phyloP scores from a whole-genome alignment of 2,888 invertebrate species.

The Caradrina kadenii region DNA sequence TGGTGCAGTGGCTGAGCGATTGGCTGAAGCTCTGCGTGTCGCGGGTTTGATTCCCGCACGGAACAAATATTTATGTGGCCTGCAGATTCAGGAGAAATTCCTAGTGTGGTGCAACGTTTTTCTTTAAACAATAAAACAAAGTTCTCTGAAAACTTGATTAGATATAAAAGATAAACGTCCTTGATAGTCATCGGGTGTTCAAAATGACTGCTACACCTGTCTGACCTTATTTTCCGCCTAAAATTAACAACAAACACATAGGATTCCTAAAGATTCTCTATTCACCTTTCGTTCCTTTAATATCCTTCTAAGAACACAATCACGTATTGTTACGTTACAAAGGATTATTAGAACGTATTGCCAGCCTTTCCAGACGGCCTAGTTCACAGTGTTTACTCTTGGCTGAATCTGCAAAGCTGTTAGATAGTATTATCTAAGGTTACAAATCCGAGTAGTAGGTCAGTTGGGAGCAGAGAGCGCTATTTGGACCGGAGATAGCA shows the following conservation, averaged over 20 bases:
- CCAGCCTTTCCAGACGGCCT: constrained; percentile 39
- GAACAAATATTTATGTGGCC: too few species aligned
- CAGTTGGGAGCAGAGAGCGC: constrained; percentile 41
- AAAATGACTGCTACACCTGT: constrained; percentile 9
- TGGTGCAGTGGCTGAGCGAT: too few species aligned
- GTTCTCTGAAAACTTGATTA: background rate
- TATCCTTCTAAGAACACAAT: constrained; percentile 27
- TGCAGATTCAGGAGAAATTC: too few species aligned
- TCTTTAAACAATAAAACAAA: too few species aligned
- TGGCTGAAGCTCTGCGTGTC: too few species aligned
- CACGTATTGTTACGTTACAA: constrained; percentile 37
- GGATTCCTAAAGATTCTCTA: constrained; percentile 15
- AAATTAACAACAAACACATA: constrained; percentile 30
- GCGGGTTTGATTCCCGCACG: too few species aligned
- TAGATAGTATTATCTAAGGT: constrained; percentile 48
- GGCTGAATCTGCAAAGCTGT: constrained; percentile 45
- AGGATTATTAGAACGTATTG: constrained; percentile 21
- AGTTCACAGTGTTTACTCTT: constrained; percentile 53
- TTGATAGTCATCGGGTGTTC: background rate
- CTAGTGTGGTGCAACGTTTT: too few species aligned
- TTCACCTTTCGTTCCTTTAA: constrained; percentile 16
- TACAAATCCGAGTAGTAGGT: constrained; percentile 44
- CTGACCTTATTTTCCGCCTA: constrained; percentile 14
- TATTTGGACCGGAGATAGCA: constrained; percentile 42
- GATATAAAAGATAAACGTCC: background rate